phyloP scores from a whole-genome alignment of 1,140 invertebrate species.

The Coelopa frigida region DNA sequence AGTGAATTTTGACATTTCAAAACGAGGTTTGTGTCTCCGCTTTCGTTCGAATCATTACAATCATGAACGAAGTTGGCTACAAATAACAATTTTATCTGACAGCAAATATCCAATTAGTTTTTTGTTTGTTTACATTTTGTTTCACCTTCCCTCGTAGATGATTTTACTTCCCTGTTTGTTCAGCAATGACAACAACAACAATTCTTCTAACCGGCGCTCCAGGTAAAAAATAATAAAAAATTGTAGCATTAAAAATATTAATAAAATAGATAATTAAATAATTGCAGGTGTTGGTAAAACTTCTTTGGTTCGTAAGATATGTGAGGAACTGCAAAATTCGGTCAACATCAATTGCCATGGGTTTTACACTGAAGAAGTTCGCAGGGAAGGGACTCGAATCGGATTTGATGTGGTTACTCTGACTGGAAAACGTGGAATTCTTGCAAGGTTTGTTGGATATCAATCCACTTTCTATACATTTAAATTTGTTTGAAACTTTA shows the following conservation, averaged over 20 bases:
- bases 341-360: constrained; percentile 45
- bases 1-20: too few species aligned
- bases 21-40: too few species aligned
- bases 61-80: too few species aligned
- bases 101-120: too few species aligned
- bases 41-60: too few species aligned
- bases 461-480: too few species aligned
- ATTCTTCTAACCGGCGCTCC: constrained; percentile 30
- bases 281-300: constrained; percentile 53
- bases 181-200: too few species aligned
- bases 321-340: constrained; percentile 40
- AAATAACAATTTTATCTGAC: too few species aligned
- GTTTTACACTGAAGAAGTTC: constrained; percentile 59
- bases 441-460: constrained; percentile 49
- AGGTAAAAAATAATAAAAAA: constrained; percentile 15
- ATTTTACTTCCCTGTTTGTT: too few species aligned
- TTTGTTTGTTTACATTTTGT: too few species aligned
- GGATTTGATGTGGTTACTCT: constrained; percentile 58
- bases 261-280: background rate
- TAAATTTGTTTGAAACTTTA: background rate
- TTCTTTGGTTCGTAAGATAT: constrained; percentile 54
- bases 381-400: constrained; percentile 39
- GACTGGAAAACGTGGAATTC: constrained; percentile 37
- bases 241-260: constrained; percentile 8
- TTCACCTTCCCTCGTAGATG: too few species aligned